Conservation (phyloP, 2,888 invertebrate genomes). For the Epirrhoe tristata region DNA sequence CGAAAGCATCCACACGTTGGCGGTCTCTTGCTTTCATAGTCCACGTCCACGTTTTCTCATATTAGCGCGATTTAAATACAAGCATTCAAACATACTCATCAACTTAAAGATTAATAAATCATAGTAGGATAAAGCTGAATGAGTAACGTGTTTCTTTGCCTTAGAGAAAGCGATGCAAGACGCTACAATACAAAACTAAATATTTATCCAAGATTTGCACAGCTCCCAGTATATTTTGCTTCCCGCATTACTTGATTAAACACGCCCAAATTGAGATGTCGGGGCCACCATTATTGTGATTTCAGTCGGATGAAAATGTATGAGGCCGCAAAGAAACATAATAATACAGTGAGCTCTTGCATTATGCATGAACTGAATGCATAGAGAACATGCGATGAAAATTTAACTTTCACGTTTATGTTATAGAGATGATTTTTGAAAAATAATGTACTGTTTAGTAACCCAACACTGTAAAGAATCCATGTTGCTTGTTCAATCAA, state of each 20-base stretch:
- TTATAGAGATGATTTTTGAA: background rate
- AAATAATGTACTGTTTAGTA: too few relatives aligned
- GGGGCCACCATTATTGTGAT: slow-evolving; percentile 40
- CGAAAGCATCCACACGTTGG: too few relatives aligned
- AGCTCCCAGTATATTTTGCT: slow-evolving; percentile 6
- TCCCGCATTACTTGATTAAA: slow-evolving; percentile 39
- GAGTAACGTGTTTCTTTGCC: too few relatives aligned
- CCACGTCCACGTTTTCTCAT: too few relatives aligned
- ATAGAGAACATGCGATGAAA: background rate
- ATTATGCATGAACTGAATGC: slow-evolving; percentile 1
- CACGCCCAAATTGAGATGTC: slow-evolving; percentile 43
- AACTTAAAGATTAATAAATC: too few relatives aligned
- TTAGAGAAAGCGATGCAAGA: too few relatives aligned
- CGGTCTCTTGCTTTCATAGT: too few relatives aligned
- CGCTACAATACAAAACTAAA: slow-evolving; percentile 8
- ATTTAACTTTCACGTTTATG: background rate
- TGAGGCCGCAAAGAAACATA: slow-evolving; percentile 18
- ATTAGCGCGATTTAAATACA: too few relatives aligned
- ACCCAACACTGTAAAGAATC: too few relatives aligned
- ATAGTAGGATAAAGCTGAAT: too few relatives aligned
- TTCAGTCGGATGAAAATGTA: slow-evolving; percentile 31
- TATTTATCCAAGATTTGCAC: slow-evolving; percentile 11
- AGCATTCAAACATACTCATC: too few relatives aligned
- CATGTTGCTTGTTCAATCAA: too few relatives aligned
- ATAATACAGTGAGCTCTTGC: slow-evolving; percentile 5